These are phyloP conservation scores for Xenopus laevis DNA, from an alignment of 2,113 vertebrate species.

Conservation along the genomic window DNA sequence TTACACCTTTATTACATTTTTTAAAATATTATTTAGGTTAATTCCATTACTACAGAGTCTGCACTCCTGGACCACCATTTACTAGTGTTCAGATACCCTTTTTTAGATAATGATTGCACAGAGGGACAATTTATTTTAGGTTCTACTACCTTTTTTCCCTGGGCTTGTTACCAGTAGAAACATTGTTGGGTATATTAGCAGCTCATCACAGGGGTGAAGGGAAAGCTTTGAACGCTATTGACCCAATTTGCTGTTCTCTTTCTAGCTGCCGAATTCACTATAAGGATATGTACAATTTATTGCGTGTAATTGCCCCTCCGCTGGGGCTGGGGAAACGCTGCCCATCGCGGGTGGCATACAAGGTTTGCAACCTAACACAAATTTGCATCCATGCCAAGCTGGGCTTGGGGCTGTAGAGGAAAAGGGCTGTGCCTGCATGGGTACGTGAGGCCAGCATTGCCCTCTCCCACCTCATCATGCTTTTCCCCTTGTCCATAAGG, in stretches of 20 bases:
- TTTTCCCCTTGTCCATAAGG: conserved; percentile 21
- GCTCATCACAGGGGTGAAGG: no score
- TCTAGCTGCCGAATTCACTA: conserved; percentile 93
- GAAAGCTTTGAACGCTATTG: not conserved
- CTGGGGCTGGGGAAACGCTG: conserved; percentile 97
- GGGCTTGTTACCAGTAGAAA: no score
- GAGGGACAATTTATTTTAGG: no score
- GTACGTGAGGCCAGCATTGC: conserved; percentile 60
- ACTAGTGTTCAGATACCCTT: no score
- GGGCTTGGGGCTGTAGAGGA: conserved; percentile 3
- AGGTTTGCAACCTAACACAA: conserved; percentile 88
- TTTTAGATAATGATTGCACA: no score
- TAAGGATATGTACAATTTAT: conserved; percentile 98
- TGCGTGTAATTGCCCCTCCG: conserved; percentile 90
- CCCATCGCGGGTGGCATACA: conserved; percentile 96
- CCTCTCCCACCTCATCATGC: conserved; percentile 38
- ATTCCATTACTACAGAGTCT: no score
- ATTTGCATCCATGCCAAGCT: conserved; percentile 57
- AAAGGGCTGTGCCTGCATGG: conserved; percentile 70
- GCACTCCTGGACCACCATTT: no score
- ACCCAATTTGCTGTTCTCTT: conserved; percentile 74
- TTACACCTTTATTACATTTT: no score
- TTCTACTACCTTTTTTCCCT: no score
- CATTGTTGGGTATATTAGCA: no score
- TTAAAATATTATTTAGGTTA: no score